Evolutionary conservation across 2,888 invertebrate species (phyloP).

Genomic region (Seladonia tumulorum): DNA sequence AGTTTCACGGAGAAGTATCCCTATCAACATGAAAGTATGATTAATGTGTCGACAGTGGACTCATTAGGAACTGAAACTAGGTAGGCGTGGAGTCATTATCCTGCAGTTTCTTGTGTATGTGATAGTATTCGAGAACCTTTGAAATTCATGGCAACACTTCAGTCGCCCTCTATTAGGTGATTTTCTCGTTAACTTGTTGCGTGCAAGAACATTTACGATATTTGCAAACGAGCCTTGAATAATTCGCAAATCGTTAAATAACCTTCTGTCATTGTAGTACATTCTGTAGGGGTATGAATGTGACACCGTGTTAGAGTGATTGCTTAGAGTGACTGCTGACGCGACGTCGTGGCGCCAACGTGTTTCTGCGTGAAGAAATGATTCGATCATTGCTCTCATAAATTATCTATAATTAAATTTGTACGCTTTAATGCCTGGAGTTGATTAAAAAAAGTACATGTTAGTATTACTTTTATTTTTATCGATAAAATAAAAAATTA

Average conservation of each 20-base stretch:
- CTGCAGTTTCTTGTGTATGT: not conserved
- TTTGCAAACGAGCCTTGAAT: not conserved
- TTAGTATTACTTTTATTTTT: not conserved
- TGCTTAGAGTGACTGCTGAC: no score
- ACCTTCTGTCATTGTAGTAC: not conserved
- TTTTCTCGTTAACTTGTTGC: not conserved
- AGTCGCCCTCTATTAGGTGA: not conserved
- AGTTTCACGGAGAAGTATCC: not conserved
- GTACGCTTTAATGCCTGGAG: no score
- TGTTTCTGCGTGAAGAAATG: no score
- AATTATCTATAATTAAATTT: no score
- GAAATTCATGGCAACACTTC: not conserved
- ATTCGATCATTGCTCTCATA: no score
- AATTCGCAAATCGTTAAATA: not conserved
- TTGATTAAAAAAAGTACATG: no score
- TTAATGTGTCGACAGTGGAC: constrained; percentile 52
- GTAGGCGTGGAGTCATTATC: not conserved
- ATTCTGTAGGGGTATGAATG: not conserved
- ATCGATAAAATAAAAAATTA: not conserved
- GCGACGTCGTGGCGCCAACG: no score
- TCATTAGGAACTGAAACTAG: constrained; percentile 35
- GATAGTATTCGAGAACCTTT: not conserved
- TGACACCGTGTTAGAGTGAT: no score
- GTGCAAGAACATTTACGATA: not conserved
- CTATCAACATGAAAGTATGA: constrained; percentile 45